phyloP scores from a whole-genome alignment of 1,140 invertebrate species.

The Ceratitis capitata region DNA sequence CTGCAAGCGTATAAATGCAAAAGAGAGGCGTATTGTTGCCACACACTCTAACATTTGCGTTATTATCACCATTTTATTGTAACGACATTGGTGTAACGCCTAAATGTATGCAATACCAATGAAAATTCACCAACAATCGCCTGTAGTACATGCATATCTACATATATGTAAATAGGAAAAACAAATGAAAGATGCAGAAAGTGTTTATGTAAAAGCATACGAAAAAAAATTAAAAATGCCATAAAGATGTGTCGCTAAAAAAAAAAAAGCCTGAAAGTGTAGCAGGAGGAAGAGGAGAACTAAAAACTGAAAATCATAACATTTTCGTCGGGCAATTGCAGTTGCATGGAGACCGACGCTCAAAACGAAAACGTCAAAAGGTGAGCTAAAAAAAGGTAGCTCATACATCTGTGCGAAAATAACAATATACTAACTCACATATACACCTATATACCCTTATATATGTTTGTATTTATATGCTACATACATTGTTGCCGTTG shows the following conservation, averaged over 20 bases:
- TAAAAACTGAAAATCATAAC: no score
- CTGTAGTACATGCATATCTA: no score
- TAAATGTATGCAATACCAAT: neutral
- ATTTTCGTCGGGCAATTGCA: neutral
- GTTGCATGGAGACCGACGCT: neutral
- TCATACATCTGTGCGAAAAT: neutral
- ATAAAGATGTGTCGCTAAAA: neutral
- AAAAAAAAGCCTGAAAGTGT: neutral
- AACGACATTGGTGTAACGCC: neutral
- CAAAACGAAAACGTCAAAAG: neutral
- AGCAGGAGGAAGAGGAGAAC: neutral
- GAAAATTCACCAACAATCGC: neutral
- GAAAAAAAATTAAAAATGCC: neutral
- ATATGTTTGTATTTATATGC: neutral
- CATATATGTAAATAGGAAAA: no score
- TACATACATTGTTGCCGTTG: neutral
- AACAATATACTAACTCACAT: neutral
- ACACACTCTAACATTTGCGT: neutral
- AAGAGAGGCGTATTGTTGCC: neutral
- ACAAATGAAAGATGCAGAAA: neutral
- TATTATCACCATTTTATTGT: neutral
- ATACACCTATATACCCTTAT: neutral
- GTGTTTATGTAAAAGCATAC: no score
- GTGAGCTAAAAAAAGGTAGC: neutral
- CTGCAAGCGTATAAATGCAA: neutral